These are phyloP conservation scores for Polymixis flavicincta DNA, from an alignment of 2,888 invertebrate genomes.

Conservation along the genomic window DNA sequence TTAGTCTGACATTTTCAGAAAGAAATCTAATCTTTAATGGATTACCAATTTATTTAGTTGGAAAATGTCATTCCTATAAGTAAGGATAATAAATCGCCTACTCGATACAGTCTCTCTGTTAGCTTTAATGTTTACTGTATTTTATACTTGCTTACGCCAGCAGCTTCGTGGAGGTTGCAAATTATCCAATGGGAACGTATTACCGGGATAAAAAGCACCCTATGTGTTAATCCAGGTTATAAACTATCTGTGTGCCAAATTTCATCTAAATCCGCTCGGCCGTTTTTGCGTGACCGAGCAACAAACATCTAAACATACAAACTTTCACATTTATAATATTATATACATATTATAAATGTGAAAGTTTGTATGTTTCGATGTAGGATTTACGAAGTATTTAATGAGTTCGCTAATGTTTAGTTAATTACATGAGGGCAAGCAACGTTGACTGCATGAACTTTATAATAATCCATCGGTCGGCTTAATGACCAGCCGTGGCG, in stretches of 20 bases:
- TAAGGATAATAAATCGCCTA: conserved; percentile 26
- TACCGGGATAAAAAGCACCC: too few species aligned
- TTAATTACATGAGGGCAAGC: conserved; percentile 67
- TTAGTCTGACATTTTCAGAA: conserved; percentile 56
- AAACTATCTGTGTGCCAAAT: too few species aligned
- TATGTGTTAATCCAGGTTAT: too few species aligned
- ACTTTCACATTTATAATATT: too few species aligned
- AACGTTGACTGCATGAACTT: conserved; percentile 71
- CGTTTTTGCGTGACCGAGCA: too few species aligned
- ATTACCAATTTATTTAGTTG: conserved; percentile 37
- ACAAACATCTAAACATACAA: too few species aligned
- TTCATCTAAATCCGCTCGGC: too few species aligned
- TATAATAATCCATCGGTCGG: conserved; percentile 77
- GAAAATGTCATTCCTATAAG: conserved; percentile 44
- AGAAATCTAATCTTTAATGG: conserved; percentile 39
- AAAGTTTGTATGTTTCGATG: too few species aligned
- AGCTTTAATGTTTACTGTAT: conserved; percentile 19
- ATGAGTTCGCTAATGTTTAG: conserved; percentile 60
- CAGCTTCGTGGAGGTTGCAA: too few species aligned
- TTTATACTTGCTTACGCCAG: not conserved
- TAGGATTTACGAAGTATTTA: conserved; percentile 30
- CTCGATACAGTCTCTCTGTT: conserved; percentile 15
- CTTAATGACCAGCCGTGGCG: conserved; percentile 77
- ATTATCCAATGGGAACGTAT: too few species aligned
- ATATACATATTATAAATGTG: too few species aligned